Conservation (phyloP, 2,113 vertebrate genomes). For the Azemiops feae region DNA sequence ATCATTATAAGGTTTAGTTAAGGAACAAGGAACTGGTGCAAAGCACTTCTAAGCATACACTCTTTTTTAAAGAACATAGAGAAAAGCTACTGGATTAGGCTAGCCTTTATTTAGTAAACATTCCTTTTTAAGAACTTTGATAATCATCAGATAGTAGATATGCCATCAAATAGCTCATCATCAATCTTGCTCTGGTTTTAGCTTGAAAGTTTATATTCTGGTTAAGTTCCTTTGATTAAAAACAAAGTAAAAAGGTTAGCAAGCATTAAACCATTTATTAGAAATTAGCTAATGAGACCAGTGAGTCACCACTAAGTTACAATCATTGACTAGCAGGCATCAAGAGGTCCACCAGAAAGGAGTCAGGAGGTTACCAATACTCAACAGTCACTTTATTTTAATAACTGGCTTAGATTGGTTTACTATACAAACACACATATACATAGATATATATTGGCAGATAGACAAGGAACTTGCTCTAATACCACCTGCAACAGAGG, state of each 20-base stretch:
- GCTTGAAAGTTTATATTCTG: not conserved
- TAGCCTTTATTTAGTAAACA: not conserved
- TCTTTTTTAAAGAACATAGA: not conserved
- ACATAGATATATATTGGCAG: no score
- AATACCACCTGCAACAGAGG: no score
- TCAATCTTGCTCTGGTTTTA: not conserved
- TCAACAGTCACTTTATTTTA: not conserved
- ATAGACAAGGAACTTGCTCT: not conserved
- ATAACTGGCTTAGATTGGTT: not conserved
- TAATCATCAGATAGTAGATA: not conserved
- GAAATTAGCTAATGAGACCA: not conserved
- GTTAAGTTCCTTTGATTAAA: not conserved
- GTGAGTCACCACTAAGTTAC: not conserved
- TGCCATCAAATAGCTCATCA: not conserved
- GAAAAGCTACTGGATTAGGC: not conserved
- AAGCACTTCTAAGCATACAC: not conserved
- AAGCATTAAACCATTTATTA: not conserved
- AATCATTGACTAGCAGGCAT: not conserved
- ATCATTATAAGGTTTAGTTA: not conserved
- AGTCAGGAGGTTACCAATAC: not conserved
- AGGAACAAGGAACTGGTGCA: not conserved
- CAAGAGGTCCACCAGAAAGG: not conserved
- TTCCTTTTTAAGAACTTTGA: not conserved
- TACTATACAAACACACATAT: not conserved
- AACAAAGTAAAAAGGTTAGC: not conserved